Conservation (phyloP, 1,140 invertebrate genomes). For the Drosophila paulistorum region DNA sequence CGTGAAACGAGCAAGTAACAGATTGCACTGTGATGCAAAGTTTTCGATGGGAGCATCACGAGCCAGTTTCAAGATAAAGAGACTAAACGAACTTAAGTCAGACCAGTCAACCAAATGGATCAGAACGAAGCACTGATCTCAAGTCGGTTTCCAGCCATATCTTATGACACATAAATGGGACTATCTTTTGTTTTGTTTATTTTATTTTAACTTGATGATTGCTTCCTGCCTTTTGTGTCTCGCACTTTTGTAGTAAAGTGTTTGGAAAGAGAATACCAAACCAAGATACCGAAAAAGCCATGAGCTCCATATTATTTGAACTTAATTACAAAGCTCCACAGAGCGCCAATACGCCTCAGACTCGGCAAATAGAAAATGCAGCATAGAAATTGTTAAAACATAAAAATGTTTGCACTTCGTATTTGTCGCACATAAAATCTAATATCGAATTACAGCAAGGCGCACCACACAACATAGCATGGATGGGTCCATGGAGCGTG, state of each 20-base stretch:
- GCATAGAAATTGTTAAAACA: conserved; percentile 75
- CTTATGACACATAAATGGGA: too few relatives aligned
- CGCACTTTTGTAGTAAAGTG: background rate
- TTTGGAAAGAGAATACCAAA: conserved; percentile 16
- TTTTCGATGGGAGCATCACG: too few relatives aligned
- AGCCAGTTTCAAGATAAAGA: too few relatives aligned
- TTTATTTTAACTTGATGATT: background rate
- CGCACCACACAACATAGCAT: conserved; percentile 1
- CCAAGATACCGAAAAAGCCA: conserved; percentile 25
- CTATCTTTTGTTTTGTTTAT: background rate
- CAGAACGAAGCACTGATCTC: too few relatives aligned
- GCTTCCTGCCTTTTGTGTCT: background rate
- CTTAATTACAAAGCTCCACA: conserved; percentile 61
- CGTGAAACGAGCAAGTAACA: conserved; percentile 44
- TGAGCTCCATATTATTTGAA: conserved; percentile 72
- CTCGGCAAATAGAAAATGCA: conserved; percentile 66
- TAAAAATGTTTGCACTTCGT: conserved; percentile 81
- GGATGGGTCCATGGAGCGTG: conserved; percentile 15
- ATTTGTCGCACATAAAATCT: conserved; percentile 81
- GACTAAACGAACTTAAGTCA: too few relatives aligned
- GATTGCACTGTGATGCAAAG: conserved; percentile 4
- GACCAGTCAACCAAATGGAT: too few relatives aligned
- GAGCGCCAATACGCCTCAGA: conserved; percentile 53
- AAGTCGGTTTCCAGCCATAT: background rate
- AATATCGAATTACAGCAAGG: conserved; percentile 76